Conservation (phyloP, 2,888 invertebrate species). For the Torymus auratus region DNA sequence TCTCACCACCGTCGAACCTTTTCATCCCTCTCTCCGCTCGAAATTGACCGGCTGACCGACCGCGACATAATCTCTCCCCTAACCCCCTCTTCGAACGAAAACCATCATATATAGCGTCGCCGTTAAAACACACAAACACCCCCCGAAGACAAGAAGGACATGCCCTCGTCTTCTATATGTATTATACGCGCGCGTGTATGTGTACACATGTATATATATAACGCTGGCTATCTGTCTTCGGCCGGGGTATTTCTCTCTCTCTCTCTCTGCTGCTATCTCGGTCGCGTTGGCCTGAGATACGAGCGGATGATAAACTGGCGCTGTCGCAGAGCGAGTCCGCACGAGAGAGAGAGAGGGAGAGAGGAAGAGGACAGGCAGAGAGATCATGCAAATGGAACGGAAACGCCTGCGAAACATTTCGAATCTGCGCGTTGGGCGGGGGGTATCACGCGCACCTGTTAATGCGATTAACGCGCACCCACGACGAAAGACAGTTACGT, state of each 20-base stretch:
- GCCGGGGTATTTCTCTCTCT: conserved; percentile 40
- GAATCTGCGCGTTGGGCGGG: conserved; percentile 46
- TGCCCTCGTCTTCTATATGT: too few species aligned
- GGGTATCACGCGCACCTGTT: conserved; percentile 28
- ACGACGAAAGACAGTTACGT: background rate
- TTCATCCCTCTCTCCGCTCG: too few species aligned
- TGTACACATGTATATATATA: too few species aligned
- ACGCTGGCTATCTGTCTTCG: conserved; percentile 1
- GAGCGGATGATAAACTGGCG: conserved; percentile 59
- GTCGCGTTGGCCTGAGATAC: conserved; percentile 49
- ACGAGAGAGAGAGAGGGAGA: too few species aligned
- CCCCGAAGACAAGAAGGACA: too few species aligned
- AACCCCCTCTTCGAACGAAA: too few species aligned
- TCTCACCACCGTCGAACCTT: too few species aligned
- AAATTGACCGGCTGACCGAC: too few species aligned
- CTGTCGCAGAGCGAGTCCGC: conserved; percentile 1
- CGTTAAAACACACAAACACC: too few species aligned
- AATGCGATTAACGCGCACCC: conserved; percentile 20
- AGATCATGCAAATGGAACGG: conserved; percentile 65
- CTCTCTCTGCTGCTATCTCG: conserved; percentile 2
- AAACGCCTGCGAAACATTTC: conserved; percentile 64
- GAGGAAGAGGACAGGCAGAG: conserved; percentile 50
- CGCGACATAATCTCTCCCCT: too few species aligned
- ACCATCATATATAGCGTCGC: too few species aligned
- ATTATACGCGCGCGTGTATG: too few species aligned